phyloP scores from a whole-genome alignment of 2,113 vertebrate species.

The Rhipidura dahli region DNA sequence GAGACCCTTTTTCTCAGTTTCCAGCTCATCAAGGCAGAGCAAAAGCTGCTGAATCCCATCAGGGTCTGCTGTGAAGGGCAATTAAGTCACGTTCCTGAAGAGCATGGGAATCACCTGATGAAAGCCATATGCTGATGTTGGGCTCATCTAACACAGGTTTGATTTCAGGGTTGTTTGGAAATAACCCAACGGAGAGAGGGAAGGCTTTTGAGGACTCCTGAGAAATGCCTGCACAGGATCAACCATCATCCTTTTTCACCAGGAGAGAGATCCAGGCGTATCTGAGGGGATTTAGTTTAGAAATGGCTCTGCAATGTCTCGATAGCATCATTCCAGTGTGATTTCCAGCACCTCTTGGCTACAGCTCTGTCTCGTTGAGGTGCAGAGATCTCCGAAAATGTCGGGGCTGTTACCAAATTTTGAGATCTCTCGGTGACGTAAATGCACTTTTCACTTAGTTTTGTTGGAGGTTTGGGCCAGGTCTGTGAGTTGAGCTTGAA shows the following conservation, averaged over 20 bases:
- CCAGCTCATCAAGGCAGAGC: background rate
- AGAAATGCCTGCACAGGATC: conserved; percentile 22
- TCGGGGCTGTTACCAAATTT: background rate
- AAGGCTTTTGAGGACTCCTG: background rate
- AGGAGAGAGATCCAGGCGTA: background rate
- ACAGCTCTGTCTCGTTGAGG: background rate
- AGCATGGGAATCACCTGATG: conserved; percentile 26
- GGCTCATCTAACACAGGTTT: background rate
- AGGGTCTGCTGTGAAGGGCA: background rate
- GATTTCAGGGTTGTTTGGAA: conserved; percentile 18
- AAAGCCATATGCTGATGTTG: conserved; percentile 4
- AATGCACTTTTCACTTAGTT: background rate
- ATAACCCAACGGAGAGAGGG: background rate
- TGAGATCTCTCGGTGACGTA: background rate
- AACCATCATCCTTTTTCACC: background rate
- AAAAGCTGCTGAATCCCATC: background rate
- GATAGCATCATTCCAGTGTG: background rate
- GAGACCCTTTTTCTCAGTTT: background rate
- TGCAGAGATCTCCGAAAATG: background rate
- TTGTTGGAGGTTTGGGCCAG: background rate
- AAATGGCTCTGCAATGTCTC: background rate
- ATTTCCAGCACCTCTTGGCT: background rate
- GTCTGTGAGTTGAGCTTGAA: background rate
- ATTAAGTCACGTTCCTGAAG: background rate
- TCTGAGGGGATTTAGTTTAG: background rate